phyloP scores from a whole-genome alignment of 2,797 vertebrate species.

The Sebastes minor region DNA sequence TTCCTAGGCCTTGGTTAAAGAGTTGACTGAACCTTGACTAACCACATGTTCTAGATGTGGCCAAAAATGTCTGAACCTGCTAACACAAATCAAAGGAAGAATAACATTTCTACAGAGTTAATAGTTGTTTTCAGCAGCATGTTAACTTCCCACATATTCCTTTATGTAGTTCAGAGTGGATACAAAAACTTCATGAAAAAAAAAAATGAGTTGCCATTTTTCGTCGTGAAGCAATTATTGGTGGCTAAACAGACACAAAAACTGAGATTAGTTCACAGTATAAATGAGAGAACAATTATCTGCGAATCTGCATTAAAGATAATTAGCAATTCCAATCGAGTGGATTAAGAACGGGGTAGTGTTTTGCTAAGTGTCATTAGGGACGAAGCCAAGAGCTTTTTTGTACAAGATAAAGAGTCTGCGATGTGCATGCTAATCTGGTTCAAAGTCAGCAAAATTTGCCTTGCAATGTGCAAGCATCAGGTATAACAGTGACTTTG shows the following conservation, averaged over 20 bases:
- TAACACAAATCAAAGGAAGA: background rate
- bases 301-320: slow-evolving; percentile 69
- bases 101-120: background rate
- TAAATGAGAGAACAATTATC: slow-evolving; percentile 71
- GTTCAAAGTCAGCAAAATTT: slow-evolving; percentile 50
- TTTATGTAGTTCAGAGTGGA: slow-evolving; percentile 30
- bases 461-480: slow-evolving; percentile 37
- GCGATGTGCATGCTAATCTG: slow-evolving; percentile 54
- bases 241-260: slow-evolving; percentile 56
- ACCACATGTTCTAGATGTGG: background rate
- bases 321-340: slow-evolving; percentile 73
- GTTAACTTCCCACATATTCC: background rate
- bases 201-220: slow-evolving; percentile 5
- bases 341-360: slow-evolving; percentile 64
- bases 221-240: slow-evolving; percentile 48
- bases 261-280: slow-evolving; percentile 50
- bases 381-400: slow-evolving; percentile 58
- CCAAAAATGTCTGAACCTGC: background rate
- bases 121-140: slow-evolving; percentile 25
- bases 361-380: slow-evolving; percentile 70
- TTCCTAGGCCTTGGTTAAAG: no score
- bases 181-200: slow-evolving; percentile 35
- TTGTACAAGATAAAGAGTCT: slow-evolving; percentile 49
- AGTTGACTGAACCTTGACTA: background rate
- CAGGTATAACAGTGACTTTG: slow-evolving; percentile 49